Percentiles rank a stretch among this genome's conserved stretches.
These are phyloP conservation scores for Auanema sp. DNA, from an alignment of 2,888 invertebrate species.

Conservation along the genomic window DNA sequence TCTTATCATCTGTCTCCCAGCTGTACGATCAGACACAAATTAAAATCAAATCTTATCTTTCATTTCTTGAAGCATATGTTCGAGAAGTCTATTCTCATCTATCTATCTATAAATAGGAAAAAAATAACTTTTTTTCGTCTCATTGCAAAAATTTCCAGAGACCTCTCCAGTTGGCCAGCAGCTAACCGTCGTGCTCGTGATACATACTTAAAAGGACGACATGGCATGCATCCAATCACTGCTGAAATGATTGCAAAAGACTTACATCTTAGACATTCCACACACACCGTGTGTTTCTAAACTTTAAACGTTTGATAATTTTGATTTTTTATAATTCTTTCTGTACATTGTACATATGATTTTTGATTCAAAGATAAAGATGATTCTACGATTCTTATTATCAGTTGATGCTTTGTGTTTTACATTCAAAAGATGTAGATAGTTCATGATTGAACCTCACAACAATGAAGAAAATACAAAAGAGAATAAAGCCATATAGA, in stretches of 20 bases:
- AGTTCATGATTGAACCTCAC: no score
- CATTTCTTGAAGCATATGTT: no score
- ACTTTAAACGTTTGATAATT: not conserved
- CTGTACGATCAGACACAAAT: not conserved
- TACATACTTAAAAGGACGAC: conserved; percentile 29
- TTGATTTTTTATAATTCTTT: no score
- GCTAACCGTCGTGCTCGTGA: conserved; percentile 41
- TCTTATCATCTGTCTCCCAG: not conserved
- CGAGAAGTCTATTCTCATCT: not conserved
- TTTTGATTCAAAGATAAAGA: no score
- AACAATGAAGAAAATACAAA: no score
- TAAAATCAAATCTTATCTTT: no score
- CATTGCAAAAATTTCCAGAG: conserved; percentile 25
- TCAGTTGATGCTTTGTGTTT: no score
- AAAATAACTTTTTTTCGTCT: not conserved
- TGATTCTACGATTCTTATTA: no score
- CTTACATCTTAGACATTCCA: conserved; percentile 45
- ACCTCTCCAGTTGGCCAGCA: conserved; percentile 40
- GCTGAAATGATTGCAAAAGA: conserved; percentile 54
- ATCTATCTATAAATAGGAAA: conserved; percentile 1
- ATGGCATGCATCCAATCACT: conserved; percentile 50
- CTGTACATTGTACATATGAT: no score
- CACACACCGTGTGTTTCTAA: conserved; percentile 50
- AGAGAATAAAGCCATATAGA: no score
- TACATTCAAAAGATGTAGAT: no score